Conservation (phyloP, 2,797 vertebrate genomes). For the Mus caroli region DNA sequence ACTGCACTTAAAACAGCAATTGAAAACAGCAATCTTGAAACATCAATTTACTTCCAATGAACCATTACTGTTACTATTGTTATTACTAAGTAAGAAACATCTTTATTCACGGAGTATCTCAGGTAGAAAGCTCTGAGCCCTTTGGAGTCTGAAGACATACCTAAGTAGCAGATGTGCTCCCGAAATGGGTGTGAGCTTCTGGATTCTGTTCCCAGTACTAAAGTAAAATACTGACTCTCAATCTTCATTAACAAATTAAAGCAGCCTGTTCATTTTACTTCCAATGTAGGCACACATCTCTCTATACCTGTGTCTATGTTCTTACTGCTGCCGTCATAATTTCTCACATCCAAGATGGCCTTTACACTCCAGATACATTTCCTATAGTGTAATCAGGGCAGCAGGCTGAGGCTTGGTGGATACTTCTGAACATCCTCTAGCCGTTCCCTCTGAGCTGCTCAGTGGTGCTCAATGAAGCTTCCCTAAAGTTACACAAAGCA, state of each 20-base stretch:
- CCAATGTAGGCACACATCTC: background rate
- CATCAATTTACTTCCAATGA: background rate
- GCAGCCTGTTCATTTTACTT: background rate
- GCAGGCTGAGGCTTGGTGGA: too few species aligned
- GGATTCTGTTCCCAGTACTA: background rate
- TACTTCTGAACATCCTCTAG: background rate
- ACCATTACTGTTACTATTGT: background rate
- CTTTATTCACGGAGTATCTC: background rate
- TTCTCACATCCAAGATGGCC: background rate
- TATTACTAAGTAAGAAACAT: background rate
- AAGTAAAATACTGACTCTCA: background rate
- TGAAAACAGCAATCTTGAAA: background rate
- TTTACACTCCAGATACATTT: background rate
- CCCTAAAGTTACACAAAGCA: background rate
- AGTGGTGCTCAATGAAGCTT: background rate
- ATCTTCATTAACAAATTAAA: background rate
- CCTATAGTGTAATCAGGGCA: background rate
- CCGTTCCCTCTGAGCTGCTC: background rate
- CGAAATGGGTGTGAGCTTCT: background rate
- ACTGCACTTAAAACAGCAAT: background rate
- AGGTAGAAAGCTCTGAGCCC: background rate
- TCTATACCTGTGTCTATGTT: too few species aligned
- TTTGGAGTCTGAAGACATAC: background rate
- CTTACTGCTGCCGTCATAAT: background rate
- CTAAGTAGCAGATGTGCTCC: background rate